Evolutionary conservation across 2,888 invertebrate species (phyloP), one percentile per base, ranked within the genome.

Genomic region (Polydrusus cervinus): DNA sequence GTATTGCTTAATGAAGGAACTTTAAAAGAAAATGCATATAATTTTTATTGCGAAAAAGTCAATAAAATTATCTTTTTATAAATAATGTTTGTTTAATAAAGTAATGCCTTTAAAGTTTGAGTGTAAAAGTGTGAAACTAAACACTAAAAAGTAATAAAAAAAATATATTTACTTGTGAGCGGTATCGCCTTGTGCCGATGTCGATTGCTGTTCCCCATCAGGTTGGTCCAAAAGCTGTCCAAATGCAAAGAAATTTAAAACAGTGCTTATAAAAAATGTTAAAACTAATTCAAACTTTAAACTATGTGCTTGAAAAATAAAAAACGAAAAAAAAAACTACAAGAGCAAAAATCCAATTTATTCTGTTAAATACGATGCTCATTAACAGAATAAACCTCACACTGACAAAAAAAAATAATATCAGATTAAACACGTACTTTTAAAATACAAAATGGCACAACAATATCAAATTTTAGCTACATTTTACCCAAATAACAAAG

Each of bases 171-270:
- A 91, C 91, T 90, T 91, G 90, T 86, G 80, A 82, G 89, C 89
- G 87, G 88, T 87, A 84, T 89, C 89, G 86, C 87, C 89, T 86
- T 86, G 88, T 86, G 88, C 88, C 85, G 89, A 86, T 84, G 88
- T 87, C 83, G 88, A 86, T 86, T 87, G 87, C 87, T 89, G 89
- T 86, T 89, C 87, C 87, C 89, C 88, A 86, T 89, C 89, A 83
- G 89, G 88, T 86, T 89, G 90, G 89, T 92, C 92, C 91, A 92
- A 90, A 90, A 92, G 91, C 93, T 93, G 89, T 89, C 88, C 88
- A 89, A 89, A 85, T 89, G 89, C 90, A 90, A 89, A 89, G 88
- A 88, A 89, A 89, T 83, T 84, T 87, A 85, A 86, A 87, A 79
- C 65, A 80, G 82, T 83, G 83, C 83, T 82, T 84, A 79, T 81